Evolutionary conservation across 2,888 invertebrate genomes (phyloP).

Genomic region (Rotaria macrura): DNA sequence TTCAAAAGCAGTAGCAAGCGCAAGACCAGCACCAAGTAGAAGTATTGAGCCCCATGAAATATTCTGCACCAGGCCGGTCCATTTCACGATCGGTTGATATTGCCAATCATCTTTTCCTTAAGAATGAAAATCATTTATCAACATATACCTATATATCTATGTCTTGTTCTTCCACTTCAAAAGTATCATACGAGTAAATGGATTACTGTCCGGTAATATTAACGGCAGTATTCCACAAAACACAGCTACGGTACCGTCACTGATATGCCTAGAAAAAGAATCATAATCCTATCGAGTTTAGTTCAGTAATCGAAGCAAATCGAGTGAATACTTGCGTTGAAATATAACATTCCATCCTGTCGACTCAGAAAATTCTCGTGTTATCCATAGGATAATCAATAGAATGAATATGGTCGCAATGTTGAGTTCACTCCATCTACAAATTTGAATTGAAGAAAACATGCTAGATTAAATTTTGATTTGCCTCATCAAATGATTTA

Average conservation of each 20-base stretch:
- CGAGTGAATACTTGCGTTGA: too few relatives aligned
- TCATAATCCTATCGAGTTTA: not conserved
- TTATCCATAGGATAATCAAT: too few relatives aligned
- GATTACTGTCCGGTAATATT: constrained; percentile 63
- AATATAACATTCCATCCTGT: too few relatives aligned
- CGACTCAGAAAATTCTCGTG: too few relatives aligned
- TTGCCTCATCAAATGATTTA: too few relatives aligned
- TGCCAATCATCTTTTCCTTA: not conserved
- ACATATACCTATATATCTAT: not conserved
- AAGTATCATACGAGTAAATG: constrained; percentile 56
- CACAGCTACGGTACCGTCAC: constrained; percentile 58
- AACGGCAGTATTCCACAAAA: constrained; percentile 71
- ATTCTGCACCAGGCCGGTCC: constrained; percentile 72
- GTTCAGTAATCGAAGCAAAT: not conserved
- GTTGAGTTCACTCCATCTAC: too few relatives aligned
- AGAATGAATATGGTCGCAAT: too few relatives aligned
- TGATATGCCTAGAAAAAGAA: constrained; percentile 39
- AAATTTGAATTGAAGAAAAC: too few relatives aligned
- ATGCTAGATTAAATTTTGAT: too few relatives aligned
- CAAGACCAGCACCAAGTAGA: constrained; percentile 60
- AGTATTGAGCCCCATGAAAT: constrained; percentile 81
- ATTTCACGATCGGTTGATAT: constrained; percentile 62
- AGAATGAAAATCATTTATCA: not conserved
- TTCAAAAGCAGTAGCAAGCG: constrained; percentile 72
- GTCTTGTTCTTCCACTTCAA: not conserved